Percentiles rank a stretch among this genome's conserved stretches.
phyloP scores from a whole-genome alignment of 2,797 vertebrate genomes.

The Artibeus lituratus region DNA sequence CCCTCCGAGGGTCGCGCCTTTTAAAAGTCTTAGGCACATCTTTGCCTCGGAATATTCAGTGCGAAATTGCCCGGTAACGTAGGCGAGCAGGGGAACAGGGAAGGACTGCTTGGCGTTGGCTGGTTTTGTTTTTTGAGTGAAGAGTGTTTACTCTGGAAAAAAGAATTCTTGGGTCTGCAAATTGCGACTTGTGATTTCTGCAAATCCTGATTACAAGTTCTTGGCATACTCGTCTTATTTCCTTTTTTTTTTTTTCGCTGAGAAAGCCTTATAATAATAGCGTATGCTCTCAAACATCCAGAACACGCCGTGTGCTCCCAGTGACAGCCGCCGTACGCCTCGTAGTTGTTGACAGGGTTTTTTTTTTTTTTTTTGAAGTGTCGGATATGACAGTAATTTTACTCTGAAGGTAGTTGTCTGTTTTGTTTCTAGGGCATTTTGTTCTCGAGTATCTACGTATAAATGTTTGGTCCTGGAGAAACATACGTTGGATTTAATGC shows the following conservation, averaged over 20 bases:
- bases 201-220: conserved; percentile 50
- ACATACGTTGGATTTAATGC: not conserved
- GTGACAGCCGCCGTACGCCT: conserved; percentile 39
- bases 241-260: conserved; percentile 3
- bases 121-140: conserved; percentile 54
- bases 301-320: conserved; percentile 41
- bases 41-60: not conserved
- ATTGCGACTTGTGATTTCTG: conserved; percentile 73
- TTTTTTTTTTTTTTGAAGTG: conserved; percentile 50
- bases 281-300: conserved; percentile 27
- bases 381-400: conserved; percentile 12
- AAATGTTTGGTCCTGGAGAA: not conserved
- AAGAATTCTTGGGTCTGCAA: conserved; percentile 70
- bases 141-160: conserved; percentile 49
- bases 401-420: conserved; percentile 36
- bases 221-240: not conserved
- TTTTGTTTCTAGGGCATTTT: conserved; percentile 62
- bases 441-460: conserved; percentile 17
- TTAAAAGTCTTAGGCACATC: not conserved
- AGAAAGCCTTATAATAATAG: conserved; percentile 61
- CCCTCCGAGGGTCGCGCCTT: not conserved
- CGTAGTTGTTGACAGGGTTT: conserved; percentile 45
- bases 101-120: conserved; percentile 5
- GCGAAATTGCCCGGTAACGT: conserved; percentile 7
- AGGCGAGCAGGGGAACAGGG: not conserved